A percentile compares a stretch with the other conserved stretches of the same genome.
phyloP scores from a whole-genome alignment of 2,888 invertebrate genomes.

The Neoitamus cyanurus region DNA sequence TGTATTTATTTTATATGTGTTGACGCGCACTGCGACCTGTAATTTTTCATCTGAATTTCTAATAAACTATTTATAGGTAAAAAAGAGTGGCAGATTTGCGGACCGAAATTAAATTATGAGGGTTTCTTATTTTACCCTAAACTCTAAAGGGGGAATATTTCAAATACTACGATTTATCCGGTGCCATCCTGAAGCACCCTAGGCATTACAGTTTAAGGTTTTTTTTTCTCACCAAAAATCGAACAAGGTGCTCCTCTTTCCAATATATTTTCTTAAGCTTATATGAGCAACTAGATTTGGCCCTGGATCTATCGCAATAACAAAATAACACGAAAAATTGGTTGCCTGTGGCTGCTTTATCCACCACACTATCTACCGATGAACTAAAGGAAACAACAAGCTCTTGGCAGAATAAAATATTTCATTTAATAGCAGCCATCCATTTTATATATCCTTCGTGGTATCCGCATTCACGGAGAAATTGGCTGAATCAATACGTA shows the following conservation, averaged over 20 bases:
- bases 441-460: not conserved
- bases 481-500: not conserved
- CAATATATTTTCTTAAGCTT: not conserved
- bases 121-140: too few species aligned
- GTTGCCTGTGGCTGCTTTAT: not conserved
- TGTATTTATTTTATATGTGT: too few species aligned
- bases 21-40: too few species aligned
- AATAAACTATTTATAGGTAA: too few species aligned
- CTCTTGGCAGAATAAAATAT: not conserved
- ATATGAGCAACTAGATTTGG: not conserved
- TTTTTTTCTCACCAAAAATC: too few species aligned
- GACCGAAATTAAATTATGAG: too few species aligned
- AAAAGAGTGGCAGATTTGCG: too few species aligned
- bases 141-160: too few species aligned
- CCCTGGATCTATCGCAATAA: not conserved
- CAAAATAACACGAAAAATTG: not conserved
- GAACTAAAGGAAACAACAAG: not conserved
- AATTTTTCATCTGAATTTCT: too few species aligned
- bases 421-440: not conserved
- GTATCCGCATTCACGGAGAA: not conserved
- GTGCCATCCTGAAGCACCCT: too few species aligned
- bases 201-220: too few species aligned
- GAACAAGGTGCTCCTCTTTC: not conserved
- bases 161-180: too few species aligned
- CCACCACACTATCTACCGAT: not conserved